Base-by-base conservation (phyloP, 2,888 invertebrate species). In the Zelleria hepariella region DNA sequence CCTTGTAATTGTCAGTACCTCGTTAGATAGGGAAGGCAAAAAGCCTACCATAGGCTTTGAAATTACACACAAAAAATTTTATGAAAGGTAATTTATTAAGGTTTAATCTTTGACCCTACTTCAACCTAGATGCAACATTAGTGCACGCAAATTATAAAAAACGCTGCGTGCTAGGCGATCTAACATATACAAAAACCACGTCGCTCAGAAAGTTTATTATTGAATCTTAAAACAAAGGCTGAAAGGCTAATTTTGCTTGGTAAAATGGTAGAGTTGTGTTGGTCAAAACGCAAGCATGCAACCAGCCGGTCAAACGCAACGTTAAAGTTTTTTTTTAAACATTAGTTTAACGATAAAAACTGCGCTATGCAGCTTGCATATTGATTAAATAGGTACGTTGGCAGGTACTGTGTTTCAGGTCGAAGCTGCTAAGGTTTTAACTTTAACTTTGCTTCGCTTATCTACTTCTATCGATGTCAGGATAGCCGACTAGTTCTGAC, bases 41-140 rank as follows among this genome's bases (percentile, higher is more conserved):
- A 51, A 51, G 18, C 15, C 15, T 51, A 20, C 23, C 51, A 51
- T 51, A 21, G 20, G 51, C 51, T 51, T 51, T 51, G 23, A 51
- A 51, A 51, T 51, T 51, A 51, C 49, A 20, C 49, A 18, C 53
- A 53, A 23, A 25, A 25, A 53, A 53, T 25, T 5, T 15, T n/a
- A n/a, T 53, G n/a, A 53, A 53, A 53, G 20, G 20, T 27, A 32
- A 56, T n/a, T 56, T 32, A 20, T 27, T 42, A 48, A 51, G 23
- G 23, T 55, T 20, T 47, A 42, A 82, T 82, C 78, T 82, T 75
- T 83, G 85, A 85, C 85, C 84, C 71, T 78, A 68, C 77, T 78
- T 74, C 77, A 80, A 82, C 77, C 79, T 80, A 77, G 83, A 83
- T 58, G 20, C 55, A 55, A 73, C 80, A 80, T 80, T 80, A 85